Conservation (phyloP, 2,797 vertebrate species). For the Rhinoraja longicauda region DNA sequence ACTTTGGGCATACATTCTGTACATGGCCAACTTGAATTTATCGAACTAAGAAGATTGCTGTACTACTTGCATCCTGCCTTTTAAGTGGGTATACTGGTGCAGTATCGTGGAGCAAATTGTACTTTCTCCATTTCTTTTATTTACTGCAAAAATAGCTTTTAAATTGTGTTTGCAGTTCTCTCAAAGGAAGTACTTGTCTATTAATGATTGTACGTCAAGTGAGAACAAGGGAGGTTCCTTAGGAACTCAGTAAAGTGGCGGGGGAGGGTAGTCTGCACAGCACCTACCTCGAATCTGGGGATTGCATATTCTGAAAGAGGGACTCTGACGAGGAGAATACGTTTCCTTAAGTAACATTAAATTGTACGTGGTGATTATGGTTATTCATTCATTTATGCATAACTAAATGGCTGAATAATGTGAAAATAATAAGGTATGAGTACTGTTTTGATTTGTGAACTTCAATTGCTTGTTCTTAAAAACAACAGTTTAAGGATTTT, state of each 20-base stretch:
- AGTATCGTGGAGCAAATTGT: background rate
- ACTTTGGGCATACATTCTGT: background rate
- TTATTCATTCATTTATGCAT: background rate
- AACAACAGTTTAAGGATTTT: background rate
- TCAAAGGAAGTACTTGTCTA: constrained; percentile 48
- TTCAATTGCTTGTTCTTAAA: background rate
- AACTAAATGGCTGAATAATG: background rate
- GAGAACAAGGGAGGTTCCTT: constrained; percentile 46
- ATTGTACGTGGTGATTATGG: background rate
- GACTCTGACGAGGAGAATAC: constrained; percentile 20
- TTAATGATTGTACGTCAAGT: constrained; percentile 49
- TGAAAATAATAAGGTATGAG: background rate
- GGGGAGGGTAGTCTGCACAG: background rate
- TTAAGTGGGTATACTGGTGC: background rate
- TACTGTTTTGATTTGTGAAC: background rate
- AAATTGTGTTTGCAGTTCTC: constrained; percentile 44
- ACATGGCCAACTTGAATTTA: background rate
- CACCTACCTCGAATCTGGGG: constrained; percentile 25
- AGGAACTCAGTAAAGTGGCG: constrained; percentile 40
- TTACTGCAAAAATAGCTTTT: background rate
- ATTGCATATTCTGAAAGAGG: constrained; percentile 13
- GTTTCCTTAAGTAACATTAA: constrained; percentile 20
- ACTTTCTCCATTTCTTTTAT: background rate
- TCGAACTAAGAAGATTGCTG: background rate
- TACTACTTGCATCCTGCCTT: background rate